Evolutionary conservation across 2,888 invertebrate species (phyloP).

Genomic region (Nymphalis c-album): DNA sequence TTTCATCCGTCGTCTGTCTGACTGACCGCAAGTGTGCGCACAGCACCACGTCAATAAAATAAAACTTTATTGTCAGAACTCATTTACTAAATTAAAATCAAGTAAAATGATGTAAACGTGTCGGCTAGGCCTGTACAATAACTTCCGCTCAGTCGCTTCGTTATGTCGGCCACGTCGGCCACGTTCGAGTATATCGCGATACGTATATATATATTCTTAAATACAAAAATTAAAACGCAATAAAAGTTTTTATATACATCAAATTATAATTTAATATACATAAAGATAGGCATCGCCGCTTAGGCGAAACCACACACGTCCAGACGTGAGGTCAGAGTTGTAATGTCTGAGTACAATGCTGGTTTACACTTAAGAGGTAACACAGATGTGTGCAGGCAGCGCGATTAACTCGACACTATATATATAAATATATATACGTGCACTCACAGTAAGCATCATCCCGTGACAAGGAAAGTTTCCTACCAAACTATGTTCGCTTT

Average conservation of each 20-base stretch:
- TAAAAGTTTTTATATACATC: conserved; percentile 70
- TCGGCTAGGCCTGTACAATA: conserved; percentile 63
- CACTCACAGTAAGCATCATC: conserved; percentile 16
- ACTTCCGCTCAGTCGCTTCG: conserved; percentile 43
- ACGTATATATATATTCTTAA: conserved; percentile 62
- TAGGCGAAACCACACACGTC: conserved; percentile 23
- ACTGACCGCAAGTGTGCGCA: conserved; percentile 10
- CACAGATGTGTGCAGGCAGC: conserved; percentile 20
- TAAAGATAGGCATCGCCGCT: conserved; percentile 33
- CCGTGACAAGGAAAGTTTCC: conserved; percentile 16
- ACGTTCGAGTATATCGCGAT: conserved; percentile 54
- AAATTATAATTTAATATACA: conserved; percentile 74
- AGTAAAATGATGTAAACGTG: conserved; percentile 24
- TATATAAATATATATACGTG: conserved; percentile 3
- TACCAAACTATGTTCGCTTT: conserved; percentile 22
- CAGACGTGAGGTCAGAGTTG: conserved; percentile 16
- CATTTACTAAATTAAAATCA: conserved; percentile 1
- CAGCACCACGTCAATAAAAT: conserved; percentile 19
- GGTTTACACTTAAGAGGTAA: conserved; percentile 20
- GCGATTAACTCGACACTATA: conserved; percentile 5
- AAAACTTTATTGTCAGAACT: conserved; percentile 25
- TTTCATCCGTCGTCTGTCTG: conserved; percentile 12
- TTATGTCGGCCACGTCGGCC: conserved; percentile 39
- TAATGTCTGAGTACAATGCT: not conserved
- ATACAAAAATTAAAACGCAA: conserved; percentile 70